Percentiles rank a stretch among this genome's conserved stretches.
Evolutionary conservation across 2,113 vertebrate species (phyloP).

Genomic region (Bos taurus): ARS-UCD2.0 NC_037357.1:126685501-126686000

Average conservation of each 20-base stretch:
- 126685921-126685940: not conserved
- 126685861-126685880: constrained; percentile 11
- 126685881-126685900: not conserved
- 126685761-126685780: not conserved
- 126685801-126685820: not conserved
- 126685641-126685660: not conserved
- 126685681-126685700: not conserved
- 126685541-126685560: constrained; percentile 11
- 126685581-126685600: constrained; percentile 29
- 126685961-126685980: constrained; percentile 8
- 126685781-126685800: not conserved
- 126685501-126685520: constrained; percentile 16
- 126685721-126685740: not conserved
- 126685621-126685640: not conserved
- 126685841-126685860: not conserved
- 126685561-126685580: not conserved
- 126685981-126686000: not conserved
- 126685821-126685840: not conserved
- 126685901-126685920: not conserved
- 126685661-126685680: not conserved
- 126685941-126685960: not conserved
- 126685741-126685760: not conserved
- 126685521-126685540: not conserved
- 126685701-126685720: not conserved
- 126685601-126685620: not conserved